Evolutionary conservation across 2,888 invertebrate species (phyloP), one percentile per base, ranked within the genome.

Genomic region (Carcina quercana): DNA sequence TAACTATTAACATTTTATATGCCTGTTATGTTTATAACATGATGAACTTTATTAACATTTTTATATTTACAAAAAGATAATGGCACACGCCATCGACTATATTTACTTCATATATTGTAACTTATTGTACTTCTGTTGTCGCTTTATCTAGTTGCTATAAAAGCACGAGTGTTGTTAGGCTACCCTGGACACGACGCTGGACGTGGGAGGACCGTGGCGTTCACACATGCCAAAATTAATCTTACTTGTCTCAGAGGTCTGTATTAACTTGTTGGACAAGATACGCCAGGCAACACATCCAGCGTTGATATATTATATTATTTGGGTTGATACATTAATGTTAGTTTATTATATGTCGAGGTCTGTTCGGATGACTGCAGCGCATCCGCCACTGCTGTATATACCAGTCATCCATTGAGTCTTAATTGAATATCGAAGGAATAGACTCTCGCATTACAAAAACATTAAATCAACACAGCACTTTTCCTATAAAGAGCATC

Each of bases 1-100:
- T 83, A 83, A 83, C 82, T 82, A 82, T 82, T 82, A 83, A 83
- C 82, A 80, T 74, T 69, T 80, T 35, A 78, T 80, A 75, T 83
- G 83, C 83, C 83, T 83, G 83, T 83, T 83, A 82, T 80, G 83
- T 83, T 80, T 80, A 82, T 83, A 83, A 83, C 83, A 80, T 58
- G 61, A 82, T 79, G 72, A 79, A 71, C 75, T 79, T 71, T 78
- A 79, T 80, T 82, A 82, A 80, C 79, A 72, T 61, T 65, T 70
- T 63, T 58, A 58, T 57, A 63, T 66, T 60, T 59, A 49, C n/a
- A n/a, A n/a, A n/a, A n/a, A n/a, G n/a, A n/a, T 66, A 68, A 70
- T 83, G 83, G 83, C 83, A 75, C 82, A 79, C 83, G 83, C 83
- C 83, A 75, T 83, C 82, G 83, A 82, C 82, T 82, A 73, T 83